Percentiles rank a stretch among this genome's conserved stretches.
phyloP scores from a whole-genome alignment of 2,888 invertebrate species.

The Eueremaeus valkanovi region DNA sequence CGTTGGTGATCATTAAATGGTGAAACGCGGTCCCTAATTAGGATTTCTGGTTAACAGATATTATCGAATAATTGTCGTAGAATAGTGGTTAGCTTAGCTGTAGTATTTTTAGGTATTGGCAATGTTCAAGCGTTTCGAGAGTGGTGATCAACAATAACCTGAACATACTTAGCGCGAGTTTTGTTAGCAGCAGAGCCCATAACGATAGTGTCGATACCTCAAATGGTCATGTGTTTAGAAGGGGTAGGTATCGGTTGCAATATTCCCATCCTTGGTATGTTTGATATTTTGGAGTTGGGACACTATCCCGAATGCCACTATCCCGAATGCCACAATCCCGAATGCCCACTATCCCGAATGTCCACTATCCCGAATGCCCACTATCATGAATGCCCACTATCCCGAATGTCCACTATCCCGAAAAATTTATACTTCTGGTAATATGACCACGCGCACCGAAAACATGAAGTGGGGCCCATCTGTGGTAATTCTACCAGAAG shows the following conservation, averaged over 20 bases:
- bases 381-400: no score
- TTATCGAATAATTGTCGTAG: neutral
- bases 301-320: no score
- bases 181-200: conserved; percentile 16
- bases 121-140: conserved; percentile 23
- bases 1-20: neutral
- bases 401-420: no score
- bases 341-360: no score
- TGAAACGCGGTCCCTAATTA: conserved; percentile 23
- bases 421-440: no score
- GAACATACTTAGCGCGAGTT: conserved; percentile 3
- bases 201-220: conserved; percentile 9
- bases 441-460: no score
- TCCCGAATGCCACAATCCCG: no score
- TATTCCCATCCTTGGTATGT: conserved; percentile 2
- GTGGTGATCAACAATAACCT: conserved; percentile 25
- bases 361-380: no score
- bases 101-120: neutral
- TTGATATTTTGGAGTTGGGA: no score
- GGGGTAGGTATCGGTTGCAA: neutral
- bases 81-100: neutral
- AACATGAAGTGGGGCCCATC: no score
- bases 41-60: neutral
- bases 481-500: no score
- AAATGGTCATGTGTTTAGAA: neutral